phyloP scores from a whole-genome alignment of 2,113 vertebrate species.

The Megalops atlanticus region DNA sequence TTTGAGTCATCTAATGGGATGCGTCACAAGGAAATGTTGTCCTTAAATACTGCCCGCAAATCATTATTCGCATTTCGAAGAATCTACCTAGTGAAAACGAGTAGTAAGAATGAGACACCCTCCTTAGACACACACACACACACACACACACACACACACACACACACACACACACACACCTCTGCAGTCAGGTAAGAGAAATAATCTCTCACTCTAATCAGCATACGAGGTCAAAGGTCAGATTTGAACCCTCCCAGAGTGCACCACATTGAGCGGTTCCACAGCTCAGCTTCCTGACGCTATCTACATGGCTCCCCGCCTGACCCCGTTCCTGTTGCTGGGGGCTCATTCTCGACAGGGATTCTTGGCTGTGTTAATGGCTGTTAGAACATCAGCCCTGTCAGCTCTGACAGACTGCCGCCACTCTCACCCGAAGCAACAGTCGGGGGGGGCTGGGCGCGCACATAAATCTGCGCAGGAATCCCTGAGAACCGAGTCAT shows the following conservation, averaged over 20 bases:
- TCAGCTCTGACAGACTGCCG: conserved; percentile 72
- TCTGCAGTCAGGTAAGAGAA: not conserved
- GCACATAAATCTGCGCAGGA: conserved; percentile 65
- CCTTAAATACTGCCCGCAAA: not conserved
- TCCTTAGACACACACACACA: no score
- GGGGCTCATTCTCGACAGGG: conserved; percentile 76
- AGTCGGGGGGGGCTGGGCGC: conserved; percentile 60
- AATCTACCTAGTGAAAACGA: no score
- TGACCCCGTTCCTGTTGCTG: conserved; percentile 52
- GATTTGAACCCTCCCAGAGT: not conserved
- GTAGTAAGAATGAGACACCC: no score
- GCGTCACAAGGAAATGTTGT: not conserved
- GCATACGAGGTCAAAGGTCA: conserved; percentile 6
- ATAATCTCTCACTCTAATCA: not conserved
- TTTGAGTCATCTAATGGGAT: no score
- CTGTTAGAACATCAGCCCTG: conserved; percentile 71
- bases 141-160: no score
- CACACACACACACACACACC: no score
- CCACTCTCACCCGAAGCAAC: conserved; percentile 74
- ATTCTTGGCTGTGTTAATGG: conserved; percentile 77
- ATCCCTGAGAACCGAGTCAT: conserved; percentile 56
- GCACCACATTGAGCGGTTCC: not conserved
- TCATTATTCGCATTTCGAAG: no score
- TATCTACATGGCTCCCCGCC: not conserved
- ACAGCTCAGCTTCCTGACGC: not conserved